These are phyloP conservation scores for Zoanthus sociatus DNA, from an alignment of 92 coral and sea anemone genomes.

Conservation along the genomic window DNA sequence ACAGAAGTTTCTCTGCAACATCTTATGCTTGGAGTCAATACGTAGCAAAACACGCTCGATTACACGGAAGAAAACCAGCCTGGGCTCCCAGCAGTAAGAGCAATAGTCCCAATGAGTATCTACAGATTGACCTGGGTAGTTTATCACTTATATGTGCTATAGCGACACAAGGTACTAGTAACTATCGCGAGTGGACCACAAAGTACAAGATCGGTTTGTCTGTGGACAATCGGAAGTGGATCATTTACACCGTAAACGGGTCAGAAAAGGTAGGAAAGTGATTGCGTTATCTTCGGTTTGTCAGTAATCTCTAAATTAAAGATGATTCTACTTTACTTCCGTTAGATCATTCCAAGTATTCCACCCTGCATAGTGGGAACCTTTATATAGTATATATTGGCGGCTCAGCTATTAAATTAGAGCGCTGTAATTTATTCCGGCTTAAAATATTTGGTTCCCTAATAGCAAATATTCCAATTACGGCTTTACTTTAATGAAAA, in stretches of 20 bases:
- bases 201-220: background rate
- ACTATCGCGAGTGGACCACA: background rate
- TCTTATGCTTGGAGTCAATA: background rate
- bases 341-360: too few relatives aligned
- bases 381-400: too few relatives aligned
- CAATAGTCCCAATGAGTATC: background rate
- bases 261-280: background rate
- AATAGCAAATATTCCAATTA: too few relatives aligned
- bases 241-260: background rate
- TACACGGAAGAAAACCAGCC: background rate
- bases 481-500: too few relatives aligned
- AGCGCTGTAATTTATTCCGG: too few relatives aligned
- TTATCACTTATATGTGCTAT: background rate
- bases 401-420: too few relatives aligned
- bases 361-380: too few relatives aligned
- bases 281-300: too few relatives aligned
- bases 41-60: background rate
- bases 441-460: too few relatives aligned
- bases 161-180: background rate
- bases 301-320: too few relatives aligned
- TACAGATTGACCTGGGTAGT: conserved; percentile 6
- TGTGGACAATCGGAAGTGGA: background rate
- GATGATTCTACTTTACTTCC: too few relatives aligned
- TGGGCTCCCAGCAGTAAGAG: background rate
- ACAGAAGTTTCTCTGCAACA: conserved; percentile 14